Conservation (phyloP, 2,888 invertebrate species). For the Standfussiana lucernea region DNA sequence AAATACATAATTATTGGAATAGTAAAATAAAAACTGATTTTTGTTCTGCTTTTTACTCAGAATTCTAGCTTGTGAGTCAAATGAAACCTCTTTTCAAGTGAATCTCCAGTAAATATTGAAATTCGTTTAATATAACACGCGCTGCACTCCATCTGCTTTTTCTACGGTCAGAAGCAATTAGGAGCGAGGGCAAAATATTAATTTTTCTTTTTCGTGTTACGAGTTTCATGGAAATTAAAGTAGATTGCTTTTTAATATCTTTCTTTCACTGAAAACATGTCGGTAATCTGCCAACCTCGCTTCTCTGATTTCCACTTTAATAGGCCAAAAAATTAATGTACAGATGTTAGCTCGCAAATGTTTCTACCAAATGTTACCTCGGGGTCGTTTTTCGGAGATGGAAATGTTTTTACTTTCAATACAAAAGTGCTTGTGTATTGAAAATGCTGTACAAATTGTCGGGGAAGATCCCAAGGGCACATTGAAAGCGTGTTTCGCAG, state of each 20-base stretch:
- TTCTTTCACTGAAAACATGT: conserved; percentile 54
- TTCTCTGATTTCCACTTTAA: conserved; percentile 25
- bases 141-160: conserved; percentile 58
- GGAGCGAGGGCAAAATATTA: conserved; percentile 69
- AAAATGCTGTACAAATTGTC: conserved; percentile 71
- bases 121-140: conserved; percentile 59
- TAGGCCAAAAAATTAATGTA: conserved; percentile 29
- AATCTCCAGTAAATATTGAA: conserved; percentile 62
- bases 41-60: not conserved
- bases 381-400: conserved; percentile 66
- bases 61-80: not conserved
- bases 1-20: not conserved
- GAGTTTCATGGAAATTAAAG: conserved; percentile 72
- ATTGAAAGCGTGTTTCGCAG: conserved; percentile 73
- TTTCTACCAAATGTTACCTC: conserved; percentile 66
- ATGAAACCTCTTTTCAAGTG: conserved; percentile 28
- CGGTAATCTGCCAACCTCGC: conserved; percentile 48
- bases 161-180: conserved; percentile 71
- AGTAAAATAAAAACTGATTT: not conserved
- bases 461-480: conserved; percentile 71
- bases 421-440: conserved; percentile 70
- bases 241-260: conserved; percentile 71
- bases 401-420: conserved; percentile 71
- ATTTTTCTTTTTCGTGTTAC: conserved; percentile 69
- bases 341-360: conserved; percentile 32